These are phyloP conservation scores for Sebastes oblongus DNA, from an alignment of 2,797 vertebrate genomes.

Conservation along the genomic window DNA sequence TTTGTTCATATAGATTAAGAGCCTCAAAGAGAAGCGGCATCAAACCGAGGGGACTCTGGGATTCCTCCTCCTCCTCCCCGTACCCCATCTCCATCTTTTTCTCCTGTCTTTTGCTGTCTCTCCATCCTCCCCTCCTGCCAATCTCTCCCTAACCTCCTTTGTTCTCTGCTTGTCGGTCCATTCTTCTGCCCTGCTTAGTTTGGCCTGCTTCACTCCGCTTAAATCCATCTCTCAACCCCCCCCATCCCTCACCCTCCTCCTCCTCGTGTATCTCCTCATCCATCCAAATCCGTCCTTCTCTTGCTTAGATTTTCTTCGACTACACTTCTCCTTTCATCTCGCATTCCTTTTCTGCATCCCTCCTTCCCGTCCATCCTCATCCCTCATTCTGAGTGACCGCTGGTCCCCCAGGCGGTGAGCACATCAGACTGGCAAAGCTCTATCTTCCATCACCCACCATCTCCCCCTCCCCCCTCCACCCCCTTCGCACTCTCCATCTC, in stretches of 20 bases:
- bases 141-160: conserved; percentile 75
- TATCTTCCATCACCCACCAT: conserved; percentile 71
- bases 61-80: conserved; percentile 33
- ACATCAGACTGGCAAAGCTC: conserved; percentile 77
- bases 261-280: conserved; percentile 53
- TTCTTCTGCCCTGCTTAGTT: conserved; percentile 73
- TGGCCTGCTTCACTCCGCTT: conserved; percentile 66
- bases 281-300: conserved; percentile 62
- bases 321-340: conserved; percentile 70
- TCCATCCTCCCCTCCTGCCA: conserved; percentile 38
- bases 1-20: conserved; percentile 67
- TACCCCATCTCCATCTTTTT: conserved; percentile 39
- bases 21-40: conserved; percentile 58
- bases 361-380: conserved; percentile 71
- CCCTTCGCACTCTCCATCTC: conserved; percentile 54
- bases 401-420: conserved; percentile 70
- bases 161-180: conserved; percentile 55
- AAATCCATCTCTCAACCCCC: conserved; percentile 40
- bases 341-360: conserved; percentile 67
- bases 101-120: conserved; percentile 37
- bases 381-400: conserved; percentile 81
- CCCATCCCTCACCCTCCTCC: not conserved
- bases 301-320: conserved; percentile 62
- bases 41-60: conserved; percentile 63
- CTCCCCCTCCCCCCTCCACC: conserved; percentile 6